Evolutionary conservation across 2,113 vertebrate species (phyloP), one percentile per base, ranked within the genome.

Genomic region (Pelusios castaneus): DNA sequence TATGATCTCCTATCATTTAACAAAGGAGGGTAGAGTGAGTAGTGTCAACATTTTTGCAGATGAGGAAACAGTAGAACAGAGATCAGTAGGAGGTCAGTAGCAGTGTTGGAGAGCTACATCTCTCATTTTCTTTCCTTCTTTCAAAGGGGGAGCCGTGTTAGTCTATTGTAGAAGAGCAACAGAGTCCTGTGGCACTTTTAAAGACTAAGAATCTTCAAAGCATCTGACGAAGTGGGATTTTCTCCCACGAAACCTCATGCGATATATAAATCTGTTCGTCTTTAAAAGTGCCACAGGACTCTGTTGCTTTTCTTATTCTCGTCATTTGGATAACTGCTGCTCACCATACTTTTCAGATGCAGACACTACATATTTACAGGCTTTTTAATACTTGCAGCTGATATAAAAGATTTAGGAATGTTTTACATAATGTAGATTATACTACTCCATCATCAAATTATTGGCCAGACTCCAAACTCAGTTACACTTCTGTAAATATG

Each of bases 281-380:
- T n/a, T n/a, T n/a, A n/a, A n/a, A n/a, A n/a, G n/a, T n/a, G n/a
- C n/a, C n/a, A n/a, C n/a, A n/a, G n/a, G n/a, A n/a, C n/a, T n/a
- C n/a, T n/a, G n/a, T n/a, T n/a, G n/a, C n/a, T n/a, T n/a, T 79
- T 47, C 54, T 87, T 76, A 5, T 49, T 81, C 29, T 56, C 88
- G n/a, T 25, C 86, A 80, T 3, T 75, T 0, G 9, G 58, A 87
- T 83, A 89, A 76, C 34, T 19, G 10, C 6, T 94, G 75, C 75
- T 77, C 25, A 60, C 43, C 21, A 8, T 52, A 56, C 29, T 89
- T 94, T 76, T 88, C 77, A 90, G 81, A 70, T 17, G 21, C 34
- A 38, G 17, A 67, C 34, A 21, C 55, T 88, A 83, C 14, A 81
- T 52, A 89, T 83, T 83, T 91, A 76, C n/a, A 22, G 1, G 1